These are phyloP conservation scores for Varanus komodoensis DNA, from an alignment of 2,113 vertebrate species.

Conservation along the genomic window DNA sequence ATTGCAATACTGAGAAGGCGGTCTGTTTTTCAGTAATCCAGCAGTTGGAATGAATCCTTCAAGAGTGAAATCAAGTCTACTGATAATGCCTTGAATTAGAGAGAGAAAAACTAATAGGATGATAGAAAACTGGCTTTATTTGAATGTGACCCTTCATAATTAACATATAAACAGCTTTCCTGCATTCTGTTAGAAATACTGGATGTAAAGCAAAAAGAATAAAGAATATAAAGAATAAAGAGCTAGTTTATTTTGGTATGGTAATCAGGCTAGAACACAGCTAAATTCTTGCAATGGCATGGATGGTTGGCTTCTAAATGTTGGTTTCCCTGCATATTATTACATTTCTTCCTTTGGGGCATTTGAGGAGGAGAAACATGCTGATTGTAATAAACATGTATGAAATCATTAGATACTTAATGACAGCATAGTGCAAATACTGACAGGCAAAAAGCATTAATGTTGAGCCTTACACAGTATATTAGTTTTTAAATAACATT, in stretches of 20 bases:
- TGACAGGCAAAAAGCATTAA: slow-evolving; percentile 42
- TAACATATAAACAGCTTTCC: slow-evolving; percentile 4
- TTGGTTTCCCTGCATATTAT: slow-evolving; percentile 33
- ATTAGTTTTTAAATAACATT: slow-evolving; percentile 48
- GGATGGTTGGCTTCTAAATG: slow-evolving; percentile 41
- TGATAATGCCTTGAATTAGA: slow-evolving; percentile 25
- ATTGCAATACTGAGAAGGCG: background rate
- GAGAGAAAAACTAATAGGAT: background rate
- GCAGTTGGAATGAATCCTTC: slow-evolving; percentile 20
- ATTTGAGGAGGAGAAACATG: slow-evolving; percentile 45
- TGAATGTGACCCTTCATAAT: background rate
- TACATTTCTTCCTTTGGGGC: slow-evolving; percentile 34
- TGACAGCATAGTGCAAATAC: slow-evolving; percentile 25
- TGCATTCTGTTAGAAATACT: slow-evolving; percentile 36
- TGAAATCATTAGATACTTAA: slow-evolving; percentile 59
- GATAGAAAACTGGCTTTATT: background rate
- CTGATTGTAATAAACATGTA: slow-evolving; percentile 57
- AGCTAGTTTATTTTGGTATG: slow-evolving; percentile 17
- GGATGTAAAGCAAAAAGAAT: slow-evolving; percentile 30
- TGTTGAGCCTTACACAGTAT: background rate
- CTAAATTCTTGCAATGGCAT: slow-evolving; percentile 33
- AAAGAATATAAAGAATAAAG: slow-evolving; percentile 4
- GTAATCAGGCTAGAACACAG: slow-evolving; percentile 47
- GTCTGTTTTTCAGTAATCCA: slow-evolving; percentile 53
- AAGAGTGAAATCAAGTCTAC: slow-evolving; percentile 22